These are phyloP conservation scores for Tinea semifulvella DNA, from an alignment of 2,888 invertebrate genomes.

Conservation along the genomic window DNA sequence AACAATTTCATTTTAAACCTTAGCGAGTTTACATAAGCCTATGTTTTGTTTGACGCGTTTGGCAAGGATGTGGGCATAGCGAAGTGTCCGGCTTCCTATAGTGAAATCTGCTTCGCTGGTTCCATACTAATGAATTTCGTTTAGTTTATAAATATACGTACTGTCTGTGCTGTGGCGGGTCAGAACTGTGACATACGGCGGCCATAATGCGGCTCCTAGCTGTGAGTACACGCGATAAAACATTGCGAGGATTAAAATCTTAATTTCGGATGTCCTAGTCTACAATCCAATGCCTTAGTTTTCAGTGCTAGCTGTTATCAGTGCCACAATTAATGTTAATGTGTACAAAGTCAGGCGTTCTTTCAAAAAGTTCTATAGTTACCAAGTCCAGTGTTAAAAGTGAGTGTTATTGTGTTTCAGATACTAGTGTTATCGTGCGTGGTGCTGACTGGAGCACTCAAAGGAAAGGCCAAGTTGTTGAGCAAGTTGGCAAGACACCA, in stretches of 20 bases:
- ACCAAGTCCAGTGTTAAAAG: too few species aligned
- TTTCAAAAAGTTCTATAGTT: too few species aligned
- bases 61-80: not conserved
- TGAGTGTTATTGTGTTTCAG: conserved; percentile 46
- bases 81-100: conserved; percentile 41
- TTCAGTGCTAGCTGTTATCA: too few species aligned
- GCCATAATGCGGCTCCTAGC: conserved; percentile 38
- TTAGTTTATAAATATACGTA: conserved; percentile 60
- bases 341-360: too few species aligned
- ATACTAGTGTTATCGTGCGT: conserved; percentile 40
- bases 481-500: conserved; percentile 30
- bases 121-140: conserved; percentile 47
- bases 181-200: conserved; percentile 38
- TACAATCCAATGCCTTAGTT: too few species aligned
- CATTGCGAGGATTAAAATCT: too few species aligned
- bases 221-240: conserved; percentile 47
- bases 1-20: not conserved
- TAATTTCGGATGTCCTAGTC: too few species aligned
- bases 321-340: too few species aligned
- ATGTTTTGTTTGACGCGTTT: not conserved
- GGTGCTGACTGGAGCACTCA: not conserved
- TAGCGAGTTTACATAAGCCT: not conserved
- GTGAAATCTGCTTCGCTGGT: conserved; percentile 45
- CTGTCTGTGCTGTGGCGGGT: conserved; percentile 34
- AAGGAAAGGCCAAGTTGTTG: conserved; percentile 27